Percentiles rank a stretch among this genome's conserved stretches.
Evolutionary conservation across 2,888 invertebrate genomes (phyloP).

Genomic region (Aporophyla lueneburgensis): DNA sequence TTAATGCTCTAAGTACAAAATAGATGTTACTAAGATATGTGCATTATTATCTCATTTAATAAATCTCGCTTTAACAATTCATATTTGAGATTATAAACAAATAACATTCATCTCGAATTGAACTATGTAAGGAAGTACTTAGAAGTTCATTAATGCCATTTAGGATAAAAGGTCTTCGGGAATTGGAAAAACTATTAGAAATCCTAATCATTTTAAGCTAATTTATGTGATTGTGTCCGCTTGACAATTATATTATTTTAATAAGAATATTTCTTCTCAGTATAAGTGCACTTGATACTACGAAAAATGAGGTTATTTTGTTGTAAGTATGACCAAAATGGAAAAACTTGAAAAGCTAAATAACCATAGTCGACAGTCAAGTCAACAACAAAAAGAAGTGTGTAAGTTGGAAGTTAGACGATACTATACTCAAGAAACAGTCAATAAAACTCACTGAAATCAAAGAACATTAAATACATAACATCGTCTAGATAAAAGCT

Average conservation of each 20-base stretch:
- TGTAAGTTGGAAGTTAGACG: constrained; percentile 28
- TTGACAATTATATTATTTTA: constrained; percentile 44
- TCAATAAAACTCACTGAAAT: constrained; percentile 43
- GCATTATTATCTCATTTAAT: constrained; percentile 44
- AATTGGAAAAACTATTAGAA: constrained; percentile 58
- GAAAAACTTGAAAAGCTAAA: constrained; percentile 14
- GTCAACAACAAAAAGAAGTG: not conserved
- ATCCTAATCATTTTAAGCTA: constrained; percentile 67
- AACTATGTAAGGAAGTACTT: constrained; percentile 24
- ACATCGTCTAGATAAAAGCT: constrained; percentile 45
- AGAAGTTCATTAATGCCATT: constrained; percentile 27
- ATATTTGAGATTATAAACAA: constrained; percentile 52
- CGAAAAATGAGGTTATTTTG: constrained; percentile 48
- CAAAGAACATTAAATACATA: constrained; percentile 20
- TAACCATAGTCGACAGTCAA: not conserved
- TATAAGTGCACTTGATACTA: constrained; percentile 62
- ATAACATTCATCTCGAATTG: constrained; percentile 50
- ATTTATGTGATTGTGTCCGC: constrained; percentile 61
- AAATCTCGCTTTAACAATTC: constrained; percentile 52
- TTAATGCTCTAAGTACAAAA: no score
- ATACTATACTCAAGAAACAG: constrained; percentile 31
- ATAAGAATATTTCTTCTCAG: constrained; percentile 55
- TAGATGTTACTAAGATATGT: constrained; percentile 51
- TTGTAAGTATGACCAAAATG: constrained; percentile 28
- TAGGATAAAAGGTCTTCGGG: constrained; percentile 49